Evolutionary conservation across 2,113 vertebrate species (phyloP).

Genomic region (Spilogale gracilis): DNA sequence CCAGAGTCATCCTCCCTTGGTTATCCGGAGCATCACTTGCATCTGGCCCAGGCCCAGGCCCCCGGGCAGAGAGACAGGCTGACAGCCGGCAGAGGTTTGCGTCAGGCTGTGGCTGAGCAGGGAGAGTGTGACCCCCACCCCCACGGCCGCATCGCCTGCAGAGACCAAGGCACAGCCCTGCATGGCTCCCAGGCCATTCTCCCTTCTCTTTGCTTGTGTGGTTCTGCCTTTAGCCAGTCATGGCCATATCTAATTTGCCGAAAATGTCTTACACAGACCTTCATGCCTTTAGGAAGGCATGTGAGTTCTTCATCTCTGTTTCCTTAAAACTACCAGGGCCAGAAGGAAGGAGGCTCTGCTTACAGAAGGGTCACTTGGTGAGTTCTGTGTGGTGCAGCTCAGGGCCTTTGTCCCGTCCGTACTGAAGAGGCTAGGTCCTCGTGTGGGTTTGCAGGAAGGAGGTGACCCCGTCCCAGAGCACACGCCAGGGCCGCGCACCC

Average conservation of each 20-base stretch:
- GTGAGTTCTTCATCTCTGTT: not conserved
- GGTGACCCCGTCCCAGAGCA: rapidly evolving
- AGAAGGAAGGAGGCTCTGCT: not conserved
- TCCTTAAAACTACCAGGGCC: not conserved
- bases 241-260: not conserved
- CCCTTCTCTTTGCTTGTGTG: not conserved
- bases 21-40: not conserved
- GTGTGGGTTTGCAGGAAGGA: not conserved
- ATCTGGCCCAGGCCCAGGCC: too few species aligned
- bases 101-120: rapidly evolving
- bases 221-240: not conserved
- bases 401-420: not conserved
- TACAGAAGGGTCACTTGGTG: not conserved
- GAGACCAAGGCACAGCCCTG: not conserved
- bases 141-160: rapidly evolving
- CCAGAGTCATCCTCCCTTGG: not conserved
- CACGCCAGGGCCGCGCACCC: not conserved
- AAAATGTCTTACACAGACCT: not conserved
- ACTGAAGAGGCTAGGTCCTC: not conserved
- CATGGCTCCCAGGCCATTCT: not conserved
- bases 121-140: rapidly evolving
- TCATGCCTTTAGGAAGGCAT: not conserved
- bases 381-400: not conserved
- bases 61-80: not conserved
- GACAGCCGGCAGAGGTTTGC: not conserved